These are phyloP conservation scores for Mesorhabditis spiculigera DNA, from an alignment of 2,888 invertebrate genomes.

Conservation along the genomic window DNA sequence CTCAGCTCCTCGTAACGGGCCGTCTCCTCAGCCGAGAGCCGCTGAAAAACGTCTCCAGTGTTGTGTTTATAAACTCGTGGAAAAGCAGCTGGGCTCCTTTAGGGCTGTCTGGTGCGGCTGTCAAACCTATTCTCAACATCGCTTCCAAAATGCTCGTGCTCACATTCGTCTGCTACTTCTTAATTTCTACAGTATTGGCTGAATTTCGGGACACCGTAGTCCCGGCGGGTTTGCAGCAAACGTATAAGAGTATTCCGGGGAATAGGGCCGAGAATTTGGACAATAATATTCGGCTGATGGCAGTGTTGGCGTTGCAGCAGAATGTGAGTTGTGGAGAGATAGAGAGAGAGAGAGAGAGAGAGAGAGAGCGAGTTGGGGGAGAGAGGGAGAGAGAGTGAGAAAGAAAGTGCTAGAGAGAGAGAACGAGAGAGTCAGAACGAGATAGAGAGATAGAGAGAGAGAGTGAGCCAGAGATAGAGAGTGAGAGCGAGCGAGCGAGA, in stretches of 20 bases:
- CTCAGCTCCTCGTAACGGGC: slow-evolving; percentile 43
- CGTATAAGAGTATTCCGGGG: slow-evolving; percentile 31
- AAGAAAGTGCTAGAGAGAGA: too few species aligned
- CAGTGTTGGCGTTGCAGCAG: slow-evolving; percentile 37
- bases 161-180: neutral
- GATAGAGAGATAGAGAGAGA: too few species aligned
- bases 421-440: too few species aligned
- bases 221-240: slow-evolving; percentile 29
- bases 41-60: slow-evolving; percentile 31
- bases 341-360: too few species aligned
- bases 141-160: neutral
- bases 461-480: too few species aligned
- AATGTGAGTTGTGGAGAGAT: slow-evolving; percentile 26
- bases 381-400: too few species aligned
- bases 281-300: slow-evolving; percentile 35
- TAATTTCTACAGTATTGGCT: neutral
- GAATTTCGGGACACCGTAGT: slow-evolving; percentile 18
- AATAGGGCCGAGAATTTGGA: slow-evolving; percentile 43
- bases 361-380: too few species aligned
- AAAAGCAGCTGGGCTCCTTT: too few species aligned
- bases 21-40: slow-evolving; percentile 37
- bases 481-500: neutral
- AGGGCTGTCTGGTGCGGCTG: neutral
- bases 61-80: neutral
- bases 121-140: neutral